Percentiles rank a stretch among this genome's conserved stretches.
Conservation (phyloP, 2,888 invertebrate genomes). For the Melanchra persicariae region DNA sequence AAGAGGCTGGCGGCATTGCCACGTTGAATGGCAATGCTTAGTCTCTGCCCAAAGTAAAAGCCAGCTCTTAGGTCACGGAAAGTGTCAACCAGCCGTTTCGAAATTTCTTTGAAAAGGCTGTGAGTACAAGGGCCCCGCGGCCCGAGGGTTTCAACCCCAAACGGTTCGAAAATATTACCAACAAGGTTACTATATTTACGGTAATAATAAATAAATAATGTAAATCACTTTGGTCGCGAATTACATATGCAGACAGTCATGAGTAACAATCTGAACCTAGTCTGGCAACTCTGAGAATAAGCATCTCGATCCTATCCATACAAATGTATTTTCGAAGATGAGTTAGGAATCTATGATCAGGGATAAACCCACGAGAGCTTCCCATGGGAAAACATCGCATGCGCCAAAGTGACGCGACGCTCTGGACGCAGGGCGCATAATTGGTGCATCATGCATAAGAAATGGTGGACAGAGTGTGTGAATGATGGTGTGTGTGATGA, state of each 20-base stretch:
- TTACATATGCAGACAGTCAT: background rate
- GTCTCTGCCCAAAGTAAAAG: too few species aligned
- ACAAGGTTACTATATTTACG: too few species aligned
- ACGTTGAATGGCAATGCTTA: too few species aligned
- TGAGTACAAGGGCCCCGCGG: too few species aligned
- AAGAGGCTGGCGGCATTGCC: too few species aligned
- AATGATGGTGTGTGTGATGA: too few species aligned
- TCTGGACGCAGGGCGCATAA: conserved; percentile 35
- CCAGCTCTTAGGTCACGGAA: too few species aligned
- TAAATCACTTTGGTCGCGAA: background rate
- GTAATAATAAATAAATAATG: background rate
- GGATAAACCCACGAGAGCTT: conserved; percentile 35
- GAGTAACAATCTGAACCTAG: conserved; percentile 3
- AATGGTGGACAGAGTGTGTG: background rate
- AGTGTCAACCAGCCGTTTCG: too few species aligned
- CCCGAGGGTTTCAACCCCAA: too few species aligned
- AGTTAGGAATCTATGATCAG: conserved; percentile 44
- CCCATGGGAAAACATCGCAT: conserved; percentile 23
- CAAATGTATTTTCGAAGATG: conserved; percentile 22
- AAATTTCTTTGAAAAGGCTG: too few species aligned
- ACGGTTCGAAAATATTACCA: too few species aligned
- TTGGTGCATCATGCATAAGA: conserved; percentile 21
- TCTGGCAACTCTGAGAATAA: conserved; percentile 21
- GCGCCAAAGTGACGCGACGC: conserved; percentile 34
- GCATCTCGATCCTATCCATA: conserved; percentile 11